A percentile compares a stretch with the other conserved stretches of the same genome.
Conservation (phyloP, 2,113 vertebrate genomes). For the Centropus unirufus region DNA sequence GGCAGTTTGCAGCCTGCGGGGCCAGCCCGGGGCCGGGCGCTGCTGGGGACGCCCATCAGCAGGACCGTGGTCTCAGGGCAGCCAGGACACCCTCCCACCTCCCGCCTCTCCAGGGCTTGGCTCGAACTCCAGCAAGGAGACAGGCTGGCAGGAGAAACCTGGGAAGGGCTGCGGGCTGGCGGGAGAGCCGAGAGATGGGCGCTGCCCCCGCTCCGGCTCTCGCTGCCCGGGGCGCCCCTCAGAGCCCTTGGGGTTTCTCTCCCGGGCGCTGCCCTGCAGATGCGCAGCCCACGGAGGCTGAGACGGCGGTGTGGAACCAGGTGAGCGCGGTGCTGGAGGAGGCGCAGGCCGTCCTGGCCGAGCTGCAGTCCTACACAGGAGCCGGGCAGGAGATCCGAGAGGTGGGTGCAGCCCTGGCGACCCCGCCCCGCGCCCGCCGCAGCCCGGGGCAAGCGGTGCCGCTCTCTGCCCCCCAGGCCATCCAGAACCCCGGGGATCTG, state of each 20-base stretch:
- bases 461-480: slow-evolving; percentile 76
- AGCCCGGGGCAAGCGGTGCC: accelerated
- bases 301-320: slow-evolving; percentile 93
- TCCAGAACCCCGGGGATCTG: slow-evolving; percentile 89
- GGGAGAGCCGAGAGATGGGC: background rate
- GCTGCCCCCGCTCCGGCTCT: background rate
- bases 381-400: slow-evolving; percentile 93
- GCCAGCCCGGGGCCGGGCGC: background rate
- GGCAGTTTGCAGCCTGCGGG: background rate
- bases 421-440: accelerated
- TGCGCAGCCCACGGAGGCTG: slow-evolving; percentile 92
- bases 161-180: slow-evolving; percentile 18
- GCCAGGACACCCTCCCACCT: background rate
- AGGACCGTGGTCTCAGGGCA: background rate
- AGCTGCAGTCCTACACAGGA: slow-evolving; percentile 91
- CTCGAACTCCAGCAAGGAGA: background rate
- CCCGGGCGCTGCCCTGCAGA: slow-evolving; percentile 75
- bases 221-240: background rate
- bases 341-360: slow-evolving; percentile 87
- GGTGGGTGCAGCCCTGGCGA: slow-evolving; percentile 61
- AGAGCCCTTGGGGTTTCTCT: slow-evolving; percentile 60
- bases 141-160: background rate
- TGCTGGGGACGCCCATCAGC: background rate
- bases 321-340: slow-evolving; percentile 92
- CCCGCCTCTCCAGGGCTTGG: background rate